A percentile compares a stretch with the other conserved stretches of the same genome.
Conservation (phyloP, 2,888 invertebrate species). For the Camponotus fellah region DNA sequence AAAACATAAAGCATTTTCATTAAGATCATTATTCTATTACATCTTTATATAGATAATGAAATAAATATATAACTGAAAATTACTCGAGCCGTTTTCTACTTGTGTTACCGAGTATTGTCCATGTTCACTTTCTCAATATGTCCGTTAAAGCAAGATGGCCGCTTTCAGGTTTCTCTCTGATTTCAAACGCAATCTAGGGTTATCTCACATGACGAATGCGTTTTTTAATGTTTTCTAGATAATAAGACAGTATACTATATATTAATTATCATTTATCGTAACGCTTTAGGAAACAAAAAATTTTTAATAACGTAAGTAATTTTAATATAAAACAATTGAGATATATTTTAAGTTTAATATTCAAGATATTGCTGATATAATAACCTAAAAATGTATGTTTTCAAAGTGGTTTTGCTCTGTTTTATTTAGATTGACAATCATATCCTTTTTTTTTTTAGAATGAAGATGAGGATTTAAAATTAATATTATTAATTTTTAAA, state of each 20-base stretch:
- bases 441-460: neutral
- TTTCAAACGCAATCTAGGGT: neutral
- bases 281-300: neutral
- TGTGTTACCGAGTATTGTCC: slow-evolving; percentile 86
- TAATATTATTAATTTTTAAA: neutral
- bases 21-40: neutral
- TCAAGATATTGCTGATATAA: neutral
- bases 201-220: neutral
- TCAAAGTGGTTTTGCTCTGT: neutral
- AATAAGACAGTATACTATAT: neutral
- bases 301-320: slow-evolving; percentile 14
- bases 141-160: no score
- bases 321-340: neutral
- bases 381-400: slow-evolving; percentile 18
- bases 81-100: slow-evolving; percentile 95
- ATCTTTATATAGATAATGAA: neutral
- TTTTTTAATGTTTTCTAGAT: neutral
- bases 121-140: no score
- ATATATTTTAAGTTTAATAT: neutral
- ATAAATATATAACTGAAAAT: neutral
- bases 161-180: no score
- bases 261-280: neutral
- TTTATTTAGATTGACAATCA: neutral
- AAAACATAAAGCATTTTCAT: neutral
- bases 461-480: neutral